Conservation (phyloP, 1,140 invertebrate species). For the Heliconius hewitsoni region DNA sequence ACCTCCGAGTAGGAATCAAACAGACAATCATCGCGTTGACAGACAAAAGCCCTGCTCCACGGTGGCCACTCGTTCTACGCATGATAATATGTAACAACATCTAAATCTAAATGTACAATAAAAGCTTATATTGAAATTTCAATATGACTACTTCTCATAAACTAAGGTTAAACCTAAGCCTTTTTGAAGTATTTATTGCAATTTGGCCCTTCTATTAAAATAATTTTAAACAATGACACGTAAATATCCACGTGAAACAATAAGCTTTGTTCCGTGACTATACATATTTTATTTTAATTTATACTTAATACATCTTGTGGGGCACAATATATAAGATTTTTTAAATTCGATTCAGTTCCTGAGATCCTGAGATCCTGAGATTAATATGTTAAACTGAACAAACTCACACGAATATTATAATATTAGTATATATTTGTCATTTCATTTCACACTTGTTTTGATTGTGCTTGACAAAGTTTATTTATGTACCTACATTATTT, state of each 20-base stretch:
- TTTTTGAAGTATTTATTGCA: background rate
- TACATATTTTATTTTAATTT: background rate
- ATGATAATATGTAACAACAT: background rate
- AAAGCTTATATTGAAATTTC: background rate
- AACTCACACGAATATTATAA: no score
- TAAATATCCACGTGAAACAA: background rate
- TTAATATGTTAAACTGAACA: no score
- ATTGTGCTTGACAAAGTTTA: no score
- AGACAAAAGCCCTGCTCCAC: background rate
- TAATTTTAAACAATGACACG: conserved; percentile 1
- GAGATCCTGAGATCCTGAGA: no score
- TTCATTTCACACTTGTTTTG: no score
- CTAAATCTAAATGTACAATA: background rate
- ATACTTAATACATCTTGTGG: background rate
- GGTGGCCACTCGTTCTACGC: no score
- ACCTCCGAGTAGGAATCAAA: background rate
- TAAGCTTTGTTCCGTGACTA: background rate
- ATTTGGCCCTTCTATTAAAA: conserved; percentile 7
- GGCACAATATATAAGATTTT: no score
- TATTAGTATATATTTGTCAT: no score
- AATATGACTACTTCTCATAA: background rate
- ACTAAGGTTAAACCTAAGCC: background rate
- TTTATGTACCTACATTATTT: background rate
- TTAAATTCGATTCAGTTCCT: no score
- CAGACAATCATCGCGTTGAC: background rate